Percentiles rank a stretch among this genome's conserved stretches.
phyloP scores from a whole-genome alignment of 1,140 invertebrate species.

The Brachionus plicatilis region DNA sequence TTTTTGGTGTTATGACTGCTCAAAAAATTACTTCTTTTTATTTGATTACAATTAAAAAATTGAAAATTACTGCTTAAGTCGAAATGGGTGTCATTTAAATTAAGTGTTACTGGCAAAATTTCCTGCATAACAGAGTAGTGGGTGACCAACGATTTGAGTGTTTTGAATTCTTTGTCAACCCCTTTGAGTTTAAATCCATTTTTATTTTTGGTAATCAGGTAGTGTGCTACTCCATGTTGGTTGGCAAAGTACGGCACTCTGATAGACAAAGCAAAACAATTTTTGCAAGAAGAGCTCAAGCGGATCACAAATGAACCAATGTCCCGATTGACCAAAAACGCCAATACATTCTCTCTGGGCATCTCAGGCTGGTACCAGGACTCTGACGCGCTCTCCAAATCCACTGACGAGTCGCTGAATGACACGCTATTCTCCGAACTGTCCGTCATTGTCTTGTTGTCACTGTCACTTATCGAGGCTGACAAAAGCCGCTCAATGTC shows the following conservation, averaged over 20 bases:
- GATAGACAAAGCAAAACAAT: slow-evolving; percentile 19
- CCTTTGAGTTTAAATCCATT: slow-evolving; percentile 28
- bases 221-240: slow-evolving; percentile 28
- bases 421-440: background rate
- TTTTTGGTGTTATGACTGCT: background rate
- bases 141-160: slow-evolving; percentile 8
- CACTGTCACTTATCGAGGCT: background rate
- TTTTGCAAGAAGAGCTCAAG: background rate
- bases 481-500: slow-evolving; percentile 4
- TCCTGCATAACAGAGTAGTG: slow-evolving; percentile 38
- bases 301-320: slow-evolving; percentile 31
- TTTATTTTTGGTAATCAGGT: background rate
- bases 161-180: slow-evolving; percentile 29
- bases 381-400: background rate
- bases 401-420: background rate
- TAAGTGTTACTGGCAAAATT: slow-evolving; percentile 19
- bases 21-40: background rate
- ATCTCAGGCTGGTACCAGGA: slow-evolving; percentile 1
- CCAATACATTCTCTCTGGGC: slow-evolving; percentile 11
- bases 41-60: background rate
- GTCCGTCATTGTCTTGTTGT: slow-evolving; percentile 1
- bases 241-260: slow-evolving; percentile 37
- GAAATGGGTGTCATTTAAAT: background rate
- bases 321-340: background rate
- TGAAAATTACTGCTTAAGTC: background rate